Evolutionary conservation across 2,888 invertebrate species (phyloP).

Genomic region (Chymomyza caudatula): DNA sequence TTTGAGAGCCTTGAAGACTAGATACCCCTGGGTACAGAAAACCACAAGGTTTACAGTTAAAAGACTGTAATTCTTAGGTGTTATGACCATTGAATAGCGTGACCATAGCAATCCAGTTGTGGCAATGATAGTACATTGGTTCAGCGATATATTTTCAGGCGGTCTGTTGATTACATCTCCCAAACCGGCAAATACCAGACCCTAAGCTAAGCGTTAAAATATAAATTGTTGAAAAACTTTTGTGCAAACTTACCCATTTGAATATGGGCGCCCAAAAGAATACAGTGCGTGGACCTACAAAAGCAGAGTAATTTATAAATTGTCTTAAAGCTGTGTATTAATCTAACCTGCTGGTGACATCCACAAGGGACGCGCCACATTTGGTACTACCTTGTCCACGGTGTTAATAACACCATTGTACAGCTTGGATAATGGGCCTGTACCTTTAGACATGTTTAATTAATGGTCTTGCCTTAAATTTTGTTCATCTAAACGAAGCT

Average conservation of each 20-base stretch:
- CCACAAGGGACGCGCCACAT: conserved; percentile 52
- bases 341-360: conserved; percentile 51
- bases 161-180: conserved; percentile 46
- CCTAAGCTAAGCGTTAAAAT: conserved; percentile 7
- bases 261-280: conserved; percentile 68
- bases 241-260: conserved; percentile 58
- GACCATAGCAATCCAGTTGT: conserved; percentile 52
- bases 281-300: conserved; percentile 61
- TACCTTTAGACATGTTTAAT: conserved; percentile 41
- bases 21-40: conserved; percentile 33
- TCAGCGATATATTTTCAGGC: conserved; percentile 43
- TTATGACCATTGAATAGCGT: conserved; percentile 53
- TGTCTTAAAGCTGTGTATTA: not conserved
- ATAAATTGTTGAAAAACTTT: not conserved
- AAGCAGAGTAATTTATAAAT: not conserved
- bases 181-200: conserved; percentile 47
- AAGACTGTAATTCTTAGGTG: conserved; percentile 53
- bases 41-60: conserved; percentile 47
- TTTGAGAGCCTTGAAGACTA: conserved; percentile 34
- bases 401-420: conserved; percentile 45
- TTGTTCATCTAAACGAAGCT: not conserved
- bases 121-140: conserved; percentile 39
- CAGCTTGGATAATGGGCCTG: conserved; percentile 40
- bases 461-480: not conserved
- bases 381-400: conserved; percentile 54